Percentiles rank a stretch among this genome's conserved stretches.
Evolutionary conservation across 2,888 invertebrate species (phyloP).

Genomic region (Deroplatys truncata): DNA sequence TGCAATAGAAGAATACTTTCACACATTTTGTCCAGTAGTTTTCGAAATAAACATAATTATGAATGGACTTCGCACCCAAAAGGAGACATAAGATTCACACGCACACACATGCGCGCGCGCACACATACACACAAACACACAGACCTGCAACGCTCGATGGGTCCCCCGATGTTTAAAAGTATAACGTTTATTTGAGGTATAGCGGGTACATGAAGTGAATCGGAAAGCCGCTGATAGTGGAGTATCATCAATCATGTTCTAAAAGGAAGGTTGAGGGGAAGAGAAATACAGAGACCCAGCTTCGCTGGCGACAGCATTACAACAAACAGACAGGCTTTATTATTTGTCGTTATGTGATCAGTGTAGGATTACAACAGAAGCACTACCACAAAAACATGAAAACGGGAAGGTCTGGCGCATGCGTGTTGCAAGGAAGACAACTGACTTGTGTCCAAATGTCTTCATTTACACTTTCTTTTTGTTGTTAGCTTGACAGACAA

Average conservation of each 20-base stretch:
- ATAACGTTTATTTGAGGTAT: neutral
- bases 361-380: neutral
- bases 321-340: neutral
- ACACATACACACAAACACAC: too few relatives aligned
- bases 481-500: neutral
- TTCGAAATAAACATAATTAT: too few relatives aligned
- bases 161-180: neutral
- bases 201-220: neutral
- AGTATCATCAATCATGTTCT: neutral
- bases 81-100: too few relatives aligned
- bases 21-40: too few relatives aligned
- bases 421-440: neutral
- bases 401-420: neutral
- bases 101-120: too few relatives aligned
- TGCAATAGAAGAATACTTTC: too few relatives aligned
- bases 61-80: too few relatives aligned
- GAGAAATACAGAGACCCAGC: neutral
- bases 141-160: too few relatives aligned
- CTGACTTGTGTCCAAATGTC: neutral
- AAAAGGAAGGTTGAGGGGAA: neutral
- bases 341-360: neutral
- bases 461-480: neutral
- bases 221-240: conserved; percentile 6
- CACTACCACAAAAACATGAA: neutral
- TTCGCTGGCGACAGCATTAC: neutral